Percentiles rank a stretch among this genome's conserved stretches.
Conservation (phyloP, 2,113 vertebrate species). For the Menura novaehollandiae region DNA sequence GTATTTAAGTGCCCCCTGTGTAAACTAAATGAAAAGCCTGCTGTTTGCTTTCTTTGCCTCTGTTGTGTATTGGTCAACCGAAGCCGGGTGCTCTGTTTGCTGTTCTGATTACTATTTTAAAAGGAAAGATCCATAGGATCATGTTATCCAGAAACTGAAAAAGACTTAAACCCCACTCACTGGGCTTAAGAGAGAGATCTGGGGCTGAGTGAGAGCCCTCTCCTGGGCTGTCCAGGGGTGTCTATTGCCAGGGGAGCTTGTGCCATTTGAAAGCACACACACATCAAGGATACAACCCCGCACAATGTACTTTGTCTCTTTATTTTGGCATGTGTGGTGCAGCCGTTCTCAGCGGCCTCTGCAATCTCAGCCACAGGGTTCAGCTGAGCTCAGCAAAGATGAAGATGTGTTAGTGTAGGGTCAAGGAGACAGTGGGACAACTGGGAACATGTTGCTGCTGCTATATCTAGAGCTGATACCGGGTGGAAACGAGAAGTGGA, state of each 20-base stretch:
- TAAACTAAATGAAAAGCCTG: slow-evolving; percentile 57
- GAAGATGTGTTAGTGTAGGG: background rate
- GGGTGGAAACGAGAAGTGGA: background rate
- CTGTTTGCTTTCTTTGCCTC: slow-evolving; percentile 59
- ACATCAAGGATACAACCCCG: background rate
- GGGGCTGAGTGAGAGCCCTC: background rate
- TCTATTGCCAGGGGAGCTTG: background rate
- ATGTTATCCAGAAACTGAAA: slow-evolving; percentile 46
- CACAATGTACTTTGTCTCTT: slow-evolving; percentile 20
- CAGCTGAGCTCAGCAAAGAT: slow-evolving; percentile 16
- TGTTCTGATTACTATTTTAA: slow-evolving; percentile 59
- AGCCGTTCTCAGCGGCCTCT: background rate
- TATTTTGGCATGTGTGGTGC: slow-evolving; percentile 5
- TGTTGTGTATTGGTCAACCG: slow-evolving; percentile 14
- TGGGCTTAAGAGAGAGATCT: background rate
- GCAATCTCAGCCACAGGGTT: background rate
- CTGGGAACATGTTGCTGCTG: background rate
- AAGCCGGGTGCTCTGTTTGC: slow-evolving; percentile 38
- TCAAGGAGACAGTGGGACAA: background rate
- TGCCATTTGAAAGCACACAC: background rate
- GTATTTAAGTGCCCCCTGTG: slow-evolving; percentile 58
- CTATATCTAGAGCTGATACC: background rate
- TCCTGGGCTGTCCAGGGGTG: background rate
- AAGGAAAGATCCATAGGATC: slow-evolving; percentile 44
- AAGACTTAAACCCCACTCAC: slow-evolving; percentile 29